phyloP scores from a whole-genome alignment of 2,888 invertebrate genomes.

The Zele albiditarsus region DNA sequence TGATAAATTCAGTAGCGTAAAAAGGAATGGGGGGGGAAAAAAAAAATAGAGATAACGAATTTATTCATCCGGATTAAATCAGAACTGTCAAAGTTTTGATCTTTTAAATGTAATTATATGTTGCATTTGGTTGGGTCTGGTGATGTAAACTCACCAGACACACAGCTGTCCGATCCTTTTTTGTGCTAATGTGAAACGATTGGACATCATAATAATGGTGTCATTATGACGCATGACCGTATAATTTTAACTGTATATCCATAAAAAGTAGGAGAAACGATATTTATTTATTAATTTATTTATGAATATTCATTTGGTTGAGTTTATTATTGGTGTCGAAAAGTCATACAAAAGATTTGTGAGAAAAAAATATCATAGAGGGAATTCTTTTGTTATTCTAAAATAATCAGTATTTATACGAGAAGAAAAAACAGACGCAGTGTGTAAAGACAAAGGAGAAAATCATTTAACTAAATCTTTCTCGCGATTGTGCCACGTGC shows the following conservation, averaged over 20 bases:
- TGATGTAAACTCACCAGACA: neutral
- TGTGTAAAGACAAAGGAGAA: neutral
- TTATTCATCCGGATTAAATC: no score
- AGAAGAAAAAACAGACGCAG: neutral
- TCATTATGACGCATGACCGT: neutral
- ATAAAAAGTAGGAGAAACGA: neutral
- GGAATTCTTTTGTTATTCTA: neutral
- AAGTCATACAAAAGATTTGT: neutral
- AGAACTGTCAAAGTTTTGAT: no score
- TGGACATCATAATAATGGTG: neutral
- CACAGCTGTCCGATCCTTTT: neutral
- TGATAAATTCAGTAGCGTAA: neutral
- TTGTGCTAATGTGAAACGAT: neutral
- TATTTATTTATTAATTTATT: no score
- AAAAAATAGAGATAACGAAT: no score
- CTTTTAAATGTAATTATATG: neutral
- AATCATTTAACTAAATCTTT: neutral
- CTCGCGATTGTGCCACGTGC: conserved; percentile 11
- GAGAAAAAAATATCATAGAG: neutral
- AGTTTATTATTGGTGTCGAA: neutral
- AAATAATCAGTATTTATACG: neutral
- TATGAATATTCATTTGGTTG: neutral
- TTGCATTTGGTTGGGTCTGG: neutral
- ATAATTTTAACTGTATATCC: conserved; percentile 28
- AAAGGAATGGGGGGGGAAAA: no score